These are phyloP conservation scores for Camponotus fellah DNA, from an alignment of 2,888 invertebrate species.

Conservation along the genomic window DNA sequence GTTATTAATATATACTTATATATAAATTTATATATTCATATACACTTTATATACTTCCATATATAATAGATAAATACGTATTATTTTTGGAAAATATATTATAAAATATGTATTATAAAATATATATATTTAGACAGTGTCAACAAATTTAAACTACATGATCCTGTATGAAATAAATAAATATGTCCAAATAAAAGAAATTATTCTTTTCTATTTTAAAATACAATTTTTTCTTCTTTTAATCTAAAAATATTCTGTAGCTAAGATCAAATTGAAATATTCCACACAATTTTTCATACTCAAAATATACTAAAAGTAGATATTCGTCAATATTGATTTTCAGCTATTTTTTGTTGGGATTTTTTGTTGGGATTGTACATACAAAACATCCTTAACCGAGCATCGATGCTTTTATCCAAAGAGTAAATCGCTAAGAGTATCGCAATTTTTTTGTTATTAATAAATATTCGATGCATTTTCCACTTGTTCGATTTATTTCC, in stretches of 20 bases:
- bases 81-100: background rate
- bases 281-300: too few relatives aligned
- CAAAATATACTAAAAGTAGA: too few relatives aligned
- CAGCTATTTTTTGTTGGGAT: too few relatives aligned
- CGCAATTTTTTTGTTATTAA: background rate
- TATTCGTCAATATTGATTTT: too few relatives aligned
- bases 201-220: background rate
- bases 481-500: background rate
- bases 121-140: background rate
- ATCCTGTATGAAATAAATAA: background rate
- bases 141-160: background rate
- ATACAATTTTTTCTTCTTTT: background rate
- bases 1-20: background rate
- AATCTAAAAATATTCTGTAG: background rate
- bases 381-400: background rate
- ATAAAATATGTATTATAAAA: background rate
- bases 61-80: background rate
- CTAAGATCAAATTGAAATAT: too few relatives aligned
- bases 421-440: background rate
- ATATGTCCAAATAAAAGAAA: conserved; percentile 1
- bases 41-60: background rate
- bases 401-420: background rate
- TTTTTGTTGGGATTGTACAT: too few relatives aligned
- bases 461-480: background rate
- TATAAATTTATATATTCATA: background rate